phyloP scores from a whole-genome alignment of 2,113 vertebrate species.

The Stigmatopora nigra region DNA sequence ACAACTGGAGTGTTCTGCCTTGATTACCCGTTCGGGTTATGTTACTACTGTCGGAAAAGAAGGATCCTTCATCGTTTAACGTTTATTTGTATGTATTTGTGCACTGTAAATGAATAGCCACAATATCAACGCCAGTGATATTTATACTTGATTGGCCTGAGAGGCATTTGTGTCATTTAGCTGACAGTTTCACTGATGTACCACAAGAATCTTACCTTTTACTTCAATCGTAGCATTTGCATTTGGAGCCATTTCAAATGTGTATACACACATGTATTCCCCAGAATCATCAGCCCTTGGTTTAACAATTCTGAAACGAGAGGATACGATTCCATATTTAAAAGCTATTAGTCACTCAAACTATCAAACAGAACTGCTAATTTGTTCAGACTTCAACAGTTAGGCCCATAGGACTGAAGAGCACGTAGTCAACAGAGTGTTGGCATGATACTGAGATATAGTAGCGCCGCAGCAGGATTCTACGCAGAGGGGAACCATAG shows the following conservation, averaged over 20 bases:
- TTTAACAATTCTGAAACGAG: slow-evolving; percentile 79
- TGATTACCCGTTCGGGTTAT: background rate
- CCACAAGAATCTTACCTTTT: slow-evolving; percentile 78
- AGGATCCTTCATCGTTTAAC: background rate
- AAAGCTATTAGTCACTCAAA: slow-evolving; percentile 14
- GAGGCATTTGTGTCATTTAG: background rate
- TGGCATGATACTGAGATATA: slow-evolving; percentile 36
- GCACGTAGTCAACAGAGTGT: slow-evolving; percentile 22
- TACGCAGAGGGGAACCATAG: slow-evolving; percentile 40
- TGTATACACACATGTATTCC: slow-evolving; percentile 93
- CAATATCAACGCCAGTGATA: background rate
- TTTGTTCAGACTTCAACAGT: slow-evolving; percentile 30
- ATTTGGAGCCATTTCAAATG: slow-evolving; percentile 79
- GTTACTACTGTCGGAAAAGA: background rate
- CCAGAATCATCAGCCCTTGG: slow-evolving; percentile 88
- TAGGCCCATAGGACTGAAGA: slow-evolving; percentile 13
- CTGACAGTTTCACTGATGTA: background rate
- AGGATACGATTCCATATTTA: slow-evolving; percentile 26
- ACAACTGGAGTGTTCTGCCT: background rate
- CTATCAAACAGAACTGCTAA: slow-evolving; percentile 26
- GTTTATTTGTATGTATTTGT: background rate
- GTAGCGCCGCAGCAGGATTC: slow-evolving; percentile 28
- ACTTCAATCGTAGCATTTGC: slow-evolving; percentile 97
- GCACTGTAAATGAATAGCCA: background rate
- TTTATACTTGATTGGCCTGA: background rate